Base-by-base conservation (phyloP, 1,140 invertebrate species). In the Magallana angulata region DNA sequence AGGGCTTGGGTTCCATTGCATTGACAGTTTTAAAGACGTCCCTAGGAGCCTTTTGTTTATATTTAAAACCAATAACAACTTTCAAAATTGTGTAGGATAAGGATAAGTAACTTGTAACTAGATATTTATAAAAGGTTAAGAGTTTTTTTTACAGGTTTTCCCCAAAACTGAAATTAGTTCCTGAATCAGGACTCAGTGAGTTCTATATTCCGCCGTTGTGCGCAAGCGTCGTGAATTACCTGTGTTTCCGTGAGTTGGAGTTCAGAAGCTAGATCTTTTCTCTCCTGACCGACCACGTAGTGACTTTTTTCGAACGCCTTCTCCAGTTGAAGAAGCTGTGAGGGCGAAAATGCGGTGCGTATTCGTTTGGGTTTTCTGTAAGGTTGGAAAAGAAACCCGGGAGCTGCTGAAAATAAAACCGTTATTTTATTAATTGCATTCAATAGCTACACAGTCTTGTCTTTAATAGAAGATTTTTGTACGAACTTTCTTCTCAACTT, bases 231-330 rank as follows among this genome's bases (percentile, higher is more conserved):
- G 36, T 48, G 3, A 48, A 48, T 48, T 96, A 99, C 98, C 97
- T 99, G 98, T 91, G 98, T 99, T 96, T 99, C 98, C 56, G 98
- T 98, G 88, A 99, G 96, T 93, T 97, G 98, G 76, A 99, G 96
- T 84, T 97, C 97, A 92, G 98, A 97, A 0, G 99, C 99, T 89
- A 99, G 95, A 94, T 99, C 98, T 95, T 99, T 99, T 91, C 99
- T 96, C 95, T 99, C 99, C 18, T 98, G 98, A 0, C 99, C 99
- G 36, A 99, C 98, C 30, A 99, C 98, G 95, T 99, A 99, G 94
- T 99, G 99, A 95, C 99, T 99, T 95, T 98, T 98, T 95, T 99
- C 98, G 95, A 99, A 99, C 60, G 99, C 98, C 93, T 99, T 98
- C 94, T 99, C 99, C 93, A 99, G 95, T 95, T 99, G 99, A 58